Base-by-base conservation (phyloP, 2,888 invertebrate species). In the Habrosyne pyritoides region DNA sequence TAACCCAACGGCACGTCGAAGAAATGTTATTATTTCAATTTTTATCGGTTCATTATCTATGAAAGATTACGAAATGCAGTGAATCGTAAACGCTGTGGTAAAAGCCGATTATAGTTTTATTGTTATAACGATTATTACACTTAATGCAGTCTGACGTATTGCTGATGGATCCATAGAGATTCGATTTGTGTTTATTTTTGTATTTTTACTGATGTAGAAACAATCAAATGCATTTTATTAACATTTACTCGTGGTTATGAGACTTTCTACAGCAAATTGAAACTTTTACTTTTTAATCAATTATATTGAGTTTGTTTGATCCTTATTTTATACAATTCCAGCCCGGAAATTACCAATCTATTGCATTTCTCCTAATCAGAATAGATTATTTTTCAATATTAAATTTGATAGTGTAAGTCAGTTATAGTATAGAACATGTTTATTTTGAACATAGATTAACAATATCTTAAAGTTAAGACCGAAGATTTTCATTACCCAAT, bases 91-190 rank as follows among this genome's bases (percentile, higher is more conserved):
- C 6, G 42, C 42, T 42, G 42, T 28, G 33, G 54, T 52, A 57
- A 57, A 57, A 53, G 50, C 50, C 49, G 46, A 47, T 57, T 52
- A 56, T 55, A 47, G 50, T 57, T 59, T 59, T 63, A 63, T 60
- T 60, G 60, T 57, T 56, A 54, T 50, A 53, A 56, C 60, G 56
- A 60, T 57, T 55, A 56, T 53, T 53, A 18, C 18, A 42, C 42
- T 6, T 42, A 42, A 42, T 42, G 42, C 6, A 42, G 14, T 42
- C 18, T 18, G 42, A 42, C 42, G 42, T 18, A 42, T 42, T 8
- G 8, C 8, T 42, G 42, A 12, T 42, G 42, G 42, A 42, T 42
- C n/a, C 7, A 18, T 42, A 42, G 12, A 36, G 14, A 36, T 14
- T 14, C 36, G 36, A 36, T 36, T 36, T 36, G n/a, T 36, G 14